Evolutionary conservation across 2,797 vertebrate species (phyloP).

Genomic region (Sternotherus odoratus): DNA sequence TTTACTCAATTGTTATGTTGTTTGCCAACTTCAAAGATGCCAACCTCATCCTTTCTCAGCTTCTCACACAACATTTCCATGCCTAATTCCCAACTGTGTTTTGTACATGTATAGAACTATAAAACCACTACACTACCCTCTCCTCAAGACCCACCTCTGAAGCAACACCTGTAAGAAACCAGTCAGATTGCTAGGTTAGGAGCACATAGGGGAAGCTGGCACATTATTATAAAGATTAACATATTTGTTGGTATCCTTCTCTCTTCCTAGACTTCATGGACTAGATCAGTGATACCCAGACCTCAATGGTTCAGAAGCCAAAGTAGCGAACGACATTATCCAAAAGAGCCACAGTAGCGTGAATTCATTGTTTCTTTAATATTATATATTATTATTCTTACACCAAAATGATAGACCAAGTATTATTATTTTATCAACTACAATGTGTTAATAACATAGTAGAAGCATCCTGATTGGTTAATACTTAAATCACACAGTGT

Average conservation of each 20-base stretch:
- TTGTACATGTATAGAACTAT: fast-evolving
- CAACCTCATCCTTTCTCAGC: background rate
- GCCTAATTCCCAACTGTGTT: background rate
- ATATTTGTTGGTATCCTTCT: background rate
- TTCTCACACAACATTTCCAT: background rate
- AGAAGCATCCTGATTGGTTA: no score
- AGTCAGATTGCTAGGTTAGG: background rate
- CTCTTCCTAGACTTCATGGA: background rate
- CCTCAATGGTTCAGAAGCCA: no score
- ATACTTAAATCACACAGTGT: no score
- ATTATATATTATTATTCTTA: no score
- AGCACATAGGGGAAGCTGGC: background rate
- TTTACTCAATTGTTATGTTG: fast-evolving
- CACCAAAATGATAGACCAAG: no score
- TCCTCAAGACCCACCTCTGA: background rate
- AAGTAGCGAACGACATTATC: no score
- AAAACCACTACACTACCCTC: background rate
- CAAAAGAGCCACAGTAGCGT: no score
- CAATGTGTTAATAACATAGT: no score
- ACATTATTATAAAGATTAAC: background rate
- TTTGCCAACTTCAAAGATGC: background rate
- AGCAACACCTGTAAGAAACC: fast-evolving
- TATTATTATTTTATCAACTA: no score
- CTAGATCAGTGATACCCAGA: background rate
- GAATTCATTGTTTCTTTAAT: no score